Conservation (phyloP, 2,888 invertebrate genomes). For the Thymelicus sylvestris region DNA sequence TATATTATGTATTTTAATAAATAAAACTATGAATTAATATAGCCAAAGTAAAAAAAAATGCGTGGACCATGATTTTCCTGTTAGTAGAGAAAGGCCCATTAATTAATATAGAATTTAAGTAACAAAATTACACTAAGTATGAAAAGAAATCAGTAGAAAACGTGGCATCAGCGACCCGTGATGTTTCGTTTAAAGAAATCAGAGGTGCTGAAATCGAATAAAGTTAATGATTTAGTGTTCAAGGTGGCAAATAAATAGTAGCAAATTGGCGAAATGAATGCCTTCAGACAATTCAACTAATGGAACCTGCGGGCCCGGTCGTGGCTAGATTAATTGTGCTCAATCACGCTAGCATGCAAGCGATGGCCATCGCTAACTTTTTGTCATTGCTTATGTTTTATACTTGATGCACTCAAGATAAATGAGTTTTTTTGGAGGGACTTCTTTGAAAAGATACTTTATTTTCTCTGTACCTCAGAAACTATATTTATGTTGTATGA, state of each 20-base stretch:
- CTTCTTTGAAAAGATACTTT: too few relatives aligned
- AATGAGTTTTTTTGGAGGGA: background rate
- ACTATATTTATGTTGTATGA: too few relatives aligned
- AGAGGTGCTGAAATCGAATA: background rate
- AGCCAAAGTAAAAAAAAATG: too few relatives aligned
- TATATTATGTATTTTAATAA: too few relatives aligned
- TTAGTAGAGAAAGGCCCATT: too few relatives aligned
- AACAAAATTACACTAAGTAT: too few relatives aligned
- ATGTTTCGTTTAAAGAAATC: background rate
- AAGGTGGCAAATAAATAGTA: slow-evolving; percentile 28
- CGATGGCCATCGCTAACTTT: slow-evolving; percentile 12
- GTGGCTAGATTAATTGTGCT: slow-evolving; percentile 22
- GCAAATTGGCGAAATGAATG: slow-evolving; percentile 31
- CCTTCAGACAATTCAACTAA: slow-evolving; percentile 36
- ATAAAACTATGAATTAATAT: too few relatives aligned
- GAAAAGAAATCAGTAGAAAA: background rate
- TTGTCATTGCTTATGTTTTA: slow-evolving; percentile 27
- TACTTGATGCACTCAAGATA: slow-evolving; percentile 1
- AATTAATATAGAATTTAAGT: too few relatives aligned
- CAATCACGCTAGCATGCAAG: slow-evolving; percentile 28
- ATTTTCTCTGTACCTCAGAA: too few relatives aligned
- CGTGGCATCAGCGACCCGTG: background rate
- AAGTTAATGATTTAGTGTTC: slow-evolving; percentile 15
- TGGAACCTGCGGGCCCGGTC: slow-evolving; percentile 20
- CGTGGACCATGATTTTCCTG: too few relatives aligned